Conservation (phyloP, 1,140 invertebrate species). For the Chironomus tepperi region DNA sequence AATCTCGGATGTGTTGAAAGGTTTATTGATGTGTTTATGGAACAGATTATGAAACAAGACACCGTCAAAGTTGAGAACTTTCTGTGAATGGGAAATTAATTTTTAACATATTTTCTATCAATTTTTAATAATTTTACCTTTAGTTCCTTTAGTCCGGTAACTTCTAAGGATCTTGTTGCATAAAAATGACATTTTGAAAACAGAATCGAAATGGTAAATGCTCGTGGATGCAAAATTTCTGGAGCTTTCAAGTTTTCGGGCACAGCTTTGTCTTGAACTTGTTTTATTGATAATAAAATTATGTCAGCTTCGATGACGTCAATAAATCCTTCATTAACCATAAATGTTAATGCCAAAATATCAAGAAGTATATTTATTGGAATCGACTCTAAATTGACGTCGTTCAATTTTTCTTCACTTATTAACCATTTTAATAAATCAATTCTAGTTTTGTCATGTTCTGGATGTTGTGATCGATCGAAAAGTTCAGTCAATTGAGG, state of each 20-base stretch:
- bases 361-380: not conserved
- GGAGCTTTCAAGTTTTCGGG: not conserved
- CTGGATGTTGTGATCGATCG: not conserved
- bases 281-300: not conserved
- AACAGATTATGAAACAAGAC: not conserved
- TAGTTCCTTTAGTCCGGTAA: not conserved
- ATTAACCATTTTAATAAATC: not conserved
- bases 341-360: not conserved
- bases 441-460: not conserved
- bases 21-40: not conserved
- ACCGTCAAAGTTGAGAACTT: slow-evolving; percentile 12
- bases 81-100: not conserved
- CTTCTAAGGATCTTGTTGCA: not conserved
- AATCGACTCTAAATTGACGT: not conserved
- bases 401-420: not conserved
- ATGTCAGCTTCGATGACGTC: not conserved
- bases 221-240: not conserved
- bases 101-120: not conserved
- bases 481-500: not conserved
- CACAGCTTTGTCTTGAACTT: not conserved
- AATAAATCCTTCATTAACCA: not conserved
- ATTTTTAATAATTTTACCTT: not conserved
- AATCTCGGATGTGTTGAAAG: not conserved
- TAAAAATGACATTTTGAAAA: not conserved
- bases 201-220: not conserved